Evolutionary conservation across 2,797 vertebrate genomes (phyloP), one percentile per base, ranked within the genome.

Genomic region (Denticeps clupeoides): DNA sequence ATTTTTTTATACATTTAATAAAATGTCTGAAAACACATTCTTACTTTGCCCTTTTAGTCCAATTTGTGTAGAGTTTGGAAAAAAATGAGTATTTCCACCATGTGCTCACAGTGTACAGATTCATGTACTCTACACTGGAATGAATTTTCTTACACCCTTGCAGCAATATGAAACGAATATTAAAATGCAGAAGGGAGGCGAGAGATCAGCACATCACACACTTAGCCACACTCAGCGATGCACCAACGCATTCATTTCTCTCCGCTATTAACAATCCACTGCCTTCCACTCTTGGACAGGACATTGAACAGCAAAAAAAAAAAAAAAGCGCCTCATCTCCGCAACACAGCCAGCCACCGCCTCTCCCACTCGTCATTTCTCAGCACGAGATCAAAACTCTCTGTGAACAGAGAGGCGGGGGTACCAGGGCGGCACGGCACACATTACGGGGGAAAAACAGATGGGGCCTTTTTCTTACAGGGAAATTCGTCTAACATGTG

Each of bases 151-250:
- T n/a, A n/a, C n/a, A n/a, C n/a, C n/a, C n/a, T n/a, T 44, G 41
- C 33, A 41, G 12, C 18, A 41, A 50, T 54, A 40, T 28, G 21
- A 55, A 45, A 46, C 11, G 19, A 31, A 16, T 31, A 38, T 56
- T 31, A 49, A 41, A 59, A 29, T 7, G 44, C 43, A 53, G 55
- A 58, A 59, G 43, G 48, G 53, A 29, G 28, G 31, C 15, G 49
- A 63, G 65, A 59, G 56, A 58, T 70, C 49, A 63, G 58, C 49
- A 62, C 65, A 58, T 67, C 66, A 68, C n/a, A n/a, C 64, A 71
- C 49, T 69, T 69, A 67, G 62, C 69, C 68, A 26, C 40, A 28
- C 23, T 12, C 41, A 38, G 48, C 51, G 51, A 54, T 46, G 51
- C 35, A 41, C 18, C 62, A 63, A 65, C 56, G 62, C 47, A 62